Evolutionary conservation across 1,140 invertebrate species (phyloP).

Genomic region (Lordiphosa stackelbergi): DNA sequence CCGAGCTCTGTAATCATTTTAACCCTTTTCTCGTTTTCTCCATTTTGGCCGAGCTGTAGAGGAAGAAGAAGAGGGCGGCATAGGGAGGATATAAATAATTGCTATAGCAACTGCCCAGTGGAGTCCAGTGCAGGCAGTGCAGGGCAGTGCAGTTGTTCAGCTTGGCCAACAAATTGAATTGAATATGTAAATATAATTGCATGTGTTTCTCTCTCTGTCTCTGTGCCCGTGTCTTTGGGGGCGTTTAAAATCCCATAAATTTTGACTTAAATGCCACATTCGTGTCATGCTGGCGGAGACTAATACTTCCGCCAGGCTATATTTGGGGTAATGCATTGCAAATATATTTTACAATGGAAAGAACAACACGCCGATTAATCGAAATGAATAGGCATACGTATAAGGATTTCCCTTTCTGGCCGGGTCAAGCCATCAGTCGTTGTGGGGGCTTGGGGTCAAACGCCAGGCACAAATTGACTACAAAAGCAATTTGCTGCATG

Average conservation of each 20-base stretch:
- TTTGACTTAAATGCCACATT: constrained; percentile 32
- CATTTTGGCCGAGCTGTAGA: no score
- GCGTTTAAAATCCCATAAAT: constrained; percentile 63
- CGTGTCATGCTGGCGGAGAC: background rate
- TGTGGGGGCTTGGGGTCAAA: constrained; percentile 22
- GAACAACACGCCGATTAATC: constrained; percentile 11
- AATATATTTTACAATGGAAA: background rate
- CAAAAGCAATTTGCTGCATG: constrained; percentile 60
- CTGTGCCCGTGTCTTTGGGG: constrained; percentile 2
- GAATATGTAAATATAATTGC: constrained; percentile 70
- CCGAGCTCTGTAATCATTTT: constrained; percentile 48
- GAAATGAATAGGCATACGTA: constrained; percentile 37
- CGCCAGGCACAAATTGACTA: constrained; percentile 24
- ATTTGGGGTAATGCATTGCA: constrained; percentile 2
- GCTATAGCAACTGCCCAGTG: constrained; percentile 9
- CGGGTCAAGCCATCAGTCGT: constrained; percentile 13
- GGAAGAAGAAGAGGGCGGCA: no score
- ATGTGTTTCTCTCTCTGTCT: constrained; percentile 6
- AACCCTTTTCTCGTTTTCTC: constrained; percentile 6
- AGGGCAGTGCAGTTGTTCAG: background rate
- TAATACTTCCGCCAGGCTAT: constrained; percentile 36
- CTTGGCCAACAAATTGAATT: constrained; percentile 65
- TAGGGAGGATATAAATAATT: constrained; percentile 31
- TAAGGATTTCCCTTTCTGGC: constrained; percentile 8
- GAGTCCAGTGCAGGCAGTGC: background rate